A percentile compares a stretch with the other conserved stretches of the same genome.
These are phyloP conservation scores for Megastigmus dorsalis DNA, from an alignment of 2,888 invertebrate genomes.

Conservation along the genomic window DNA sequence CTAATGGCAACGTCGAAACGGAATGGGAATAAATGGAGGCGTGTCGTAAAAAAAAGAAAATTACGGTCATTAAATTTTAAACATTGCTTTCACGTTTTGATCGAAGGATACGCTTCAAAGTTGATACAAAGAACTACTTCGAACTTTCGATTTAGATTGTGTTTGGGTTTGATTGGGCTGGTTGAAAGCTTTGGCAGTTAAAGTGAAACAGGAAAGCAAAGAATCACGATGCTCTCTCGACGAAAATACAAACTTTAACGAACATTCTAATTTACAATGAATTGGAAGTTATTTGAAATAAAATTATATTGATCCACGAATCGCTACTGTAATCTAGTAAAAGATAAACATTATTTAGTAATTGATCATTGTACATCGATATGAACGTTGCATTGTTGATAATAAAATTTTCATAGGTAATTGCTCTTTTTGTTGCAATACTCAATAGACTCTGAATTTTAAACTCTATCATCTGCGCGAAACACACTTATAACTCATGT, in stretches of 20 bases:
- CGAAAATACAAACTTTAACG: conserved; percentile 9
- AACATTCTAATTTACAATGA: neutral
- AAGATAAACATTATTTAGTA: no score
- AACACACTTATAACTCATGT: no score
- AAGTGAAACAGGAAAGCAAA: neutral
- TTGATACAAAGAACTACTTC: conserved; percentile 23
- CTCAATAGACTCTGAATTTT: no score
- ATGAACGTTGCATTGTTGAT: no score
- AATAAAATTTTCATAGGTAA: no score
- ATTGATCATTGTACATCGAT: no score
- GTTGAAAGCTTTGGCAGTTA: neutral
- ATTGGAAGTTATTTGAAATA: no score
- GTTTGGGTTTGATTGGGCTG: conserved; percentile 22
- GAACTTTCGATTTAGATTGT: conserved; percentile 33
- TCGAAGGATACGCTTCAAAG: conserved; percentile 11
- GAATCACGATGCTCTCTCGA: neutral
- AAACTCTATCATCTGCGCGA: no score
- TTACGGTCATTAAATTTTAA: neutral
- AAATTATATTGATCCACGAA: no score
- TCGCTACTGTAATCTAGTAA: no score
- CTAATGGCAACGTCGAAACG: neutral
- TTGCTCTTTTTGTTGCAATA: no score
- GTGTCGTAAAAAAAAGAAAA: no score
- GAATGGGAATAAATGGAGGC: neutral
- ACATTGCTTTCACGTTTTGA: conserved; percentile 16